Conservation (phyloP, 2,888 invertebrate species). For the Arrhopalites spinosus region DNA sequence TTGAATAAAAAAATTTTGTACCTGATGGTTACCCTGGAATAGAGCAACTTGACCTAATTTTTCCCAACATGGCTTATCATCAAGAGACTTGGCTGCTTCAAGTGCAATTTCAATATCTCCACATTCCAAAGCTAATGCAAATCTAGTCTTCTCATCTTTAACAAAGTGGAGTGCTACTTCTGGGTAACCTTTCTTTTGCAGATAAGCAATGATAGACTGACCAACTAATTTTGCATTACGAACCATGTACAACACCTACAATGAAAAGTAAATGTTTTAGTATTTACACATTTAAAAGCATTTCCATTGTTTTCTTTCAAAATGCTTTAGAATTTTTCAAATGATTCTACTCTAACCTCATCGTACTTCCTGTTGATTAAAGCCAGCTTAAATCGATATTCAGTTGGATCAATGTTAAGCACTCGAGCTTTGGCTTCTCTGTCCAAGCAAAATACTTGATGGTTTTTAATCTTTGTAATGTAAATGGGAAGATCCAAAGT, state of each 20-base stretch:
- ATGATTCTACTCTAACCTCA: slow-evolving; percentile 70
- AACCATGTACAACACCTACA: slow-evolving; percentile 78
- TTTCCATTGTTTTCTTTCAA: too few species aligned
- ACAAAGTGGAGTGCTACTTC: slow-evolving; percentile 99
- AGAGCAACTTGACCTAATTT: slow-evolving; percentile 91
- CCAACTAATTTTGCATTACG: slow-evolving; percentile 94
- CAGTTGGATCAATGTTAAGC: slow-evolving; percentile 93
- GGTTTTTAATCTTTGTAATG: slow-evolving; percentile 87
- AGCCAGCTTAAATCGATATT: slow-evolving; percentile 96
- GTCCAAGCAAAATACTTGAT: slow-evolving; percentile 91
- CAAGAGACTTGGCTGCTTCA: slow-evolving; percentile 92
- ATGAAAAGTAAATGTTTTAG: slow-evolving; percentile 22
- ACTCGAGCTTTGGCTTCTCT: slow-evolving; percentile 88
- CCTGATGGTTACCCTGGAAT: slow-evolving; percentile 90
- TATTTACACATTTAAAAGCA: background rate
- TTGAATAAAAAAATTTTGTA: slow-evolving; percentile 59
- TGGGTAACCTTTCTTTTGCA: slow-evolving; percentile 98
- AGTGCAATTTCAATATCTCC: slow-evolving; percentile 97
- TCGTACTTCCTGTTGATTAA: slow-evolving; percentile 94
- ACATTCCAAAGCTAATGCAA: slow-evolving; percentile 94
- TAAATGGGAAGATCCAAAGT: slow-evolving; percentile 97
- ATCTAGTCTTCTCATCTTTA: slow-evolving; percentile 95
- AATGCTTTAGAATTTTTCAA: background rate
- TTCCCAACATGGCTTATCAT: slow-evolving; percentile 96
- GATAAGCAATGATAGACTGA: slow-evolving; percentile 97